Evolutionary conservation across 2,113 vertebrate species (phyloP).

Genomic region (Bolborhynchus lineola): DNA sequence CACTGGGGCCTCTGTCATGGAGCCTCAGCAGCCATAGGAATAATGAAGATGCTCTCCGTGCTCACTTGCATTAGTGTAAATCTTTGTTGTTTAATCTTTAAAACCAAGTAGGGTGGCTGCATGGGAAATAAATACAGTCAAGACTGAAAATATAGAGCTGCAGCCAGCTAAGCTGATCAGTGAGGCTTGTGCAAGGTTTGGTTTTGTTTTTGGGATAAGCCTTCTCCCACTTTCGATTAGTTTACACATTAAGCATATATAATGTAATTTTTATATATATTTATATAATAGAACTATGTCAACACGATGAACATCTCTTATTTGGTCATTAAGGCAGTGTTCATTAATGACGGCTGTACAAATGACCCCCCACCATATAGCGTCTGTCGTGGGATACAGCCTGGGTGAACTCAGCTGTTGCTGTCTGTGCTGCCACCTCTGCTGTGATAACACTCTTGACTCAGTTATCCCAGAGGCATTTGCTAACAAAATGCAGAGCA

Average conservation of each 20-base stretch:
- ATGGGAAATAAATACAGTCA: background rate
- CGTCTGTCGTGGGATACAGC: rapidly evolving
- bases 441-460: background rate
- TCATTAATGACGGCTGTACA: background rate
- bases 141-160: background rate
- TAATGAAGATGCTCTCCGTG: background rate
- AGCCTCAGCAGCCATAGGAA: background rate
- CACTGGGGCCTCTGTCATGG: background rate
- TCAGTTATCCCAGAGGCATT: background rate
- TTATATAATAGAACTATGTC: background rate
- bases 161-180: background rate
- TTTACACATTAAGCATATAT: background rate
- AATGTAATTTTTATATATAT: background rate
- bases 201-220: background rate
- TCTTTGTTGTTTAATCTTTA: background rate
- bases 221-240: background rate
- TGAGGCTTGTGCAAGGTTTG: background rate
- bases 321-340: background rate
- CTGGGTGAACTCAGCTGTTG: rapidly evolving
- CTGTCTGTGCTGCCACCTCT: background rate
- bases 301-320: background rate
- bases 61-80: background rate
- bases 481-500: background rate
- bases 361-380: background rate
- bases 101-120: background rate